A percentile compares a stretch with the other conserved stretches of the same genome.
phyloP scores from a whole-genome alignment of 2,113 vertebrate species.

The Nesogale talazaci region DNA sequence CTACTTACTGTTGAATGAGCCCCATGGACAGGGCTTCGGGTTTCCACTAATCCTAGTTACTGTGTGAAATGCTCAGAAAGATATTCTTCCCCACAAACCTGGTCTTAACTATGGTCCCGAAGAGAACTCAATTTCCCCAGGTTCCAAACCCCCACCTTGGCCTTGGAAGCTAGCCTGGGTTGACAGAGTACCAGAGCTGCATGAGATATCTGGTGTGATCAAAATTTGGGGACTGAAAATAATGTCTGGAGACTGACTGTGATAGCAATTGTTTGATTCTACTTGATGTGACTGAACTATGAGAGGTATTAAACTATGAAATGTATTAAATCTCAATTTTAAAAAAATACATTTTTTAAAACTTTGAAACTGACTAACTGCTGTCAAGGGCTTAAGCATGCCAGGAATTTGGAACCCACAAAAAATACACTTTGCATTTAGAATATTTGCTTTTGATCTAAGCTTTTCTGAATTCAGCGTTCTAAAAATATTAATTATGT shows the following conservation, averaged over 20 bases:
- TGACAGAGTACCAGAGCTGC: not conserved
- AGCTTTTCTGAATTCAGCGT: constrained; percentile 6
- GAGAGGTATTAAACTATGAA: no score
- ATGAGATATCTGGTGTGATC: not conserved
- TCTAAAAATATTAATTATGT: not conserved
- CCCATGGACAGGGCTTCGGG: not conserved
- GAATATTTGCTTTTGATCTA: not conserved
- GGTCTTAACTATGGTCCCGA: not conserved
- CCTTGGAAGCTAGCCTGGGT: not conserved
- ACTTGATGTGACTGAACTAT: no score
- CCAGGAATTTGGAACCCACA: not conserved
- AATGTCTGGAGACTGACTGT: no score
- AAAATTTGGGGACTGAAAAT: no score
- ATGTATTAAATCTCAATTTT: no score
- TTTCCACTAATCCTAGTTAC: not conserved
- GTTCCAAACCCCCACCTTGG: not conserved
- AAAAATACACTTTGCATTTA: not conserved
- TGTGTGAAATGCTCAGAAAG: not conserved
- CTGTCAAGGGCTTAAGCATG: not conserved
- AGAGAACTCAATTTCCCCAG: not conserved
- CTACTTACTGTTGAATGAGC: not conserved
- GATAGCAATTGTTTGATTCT: no score
- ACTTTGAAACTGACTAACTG: no score
- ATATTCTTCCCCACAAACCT: not conserved
- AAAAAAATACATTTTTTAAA: no score